Evolutionary conservation across 2,888 invertebrate genomes (phyloP).

Genomic region (Brenthis ino): DNA sequence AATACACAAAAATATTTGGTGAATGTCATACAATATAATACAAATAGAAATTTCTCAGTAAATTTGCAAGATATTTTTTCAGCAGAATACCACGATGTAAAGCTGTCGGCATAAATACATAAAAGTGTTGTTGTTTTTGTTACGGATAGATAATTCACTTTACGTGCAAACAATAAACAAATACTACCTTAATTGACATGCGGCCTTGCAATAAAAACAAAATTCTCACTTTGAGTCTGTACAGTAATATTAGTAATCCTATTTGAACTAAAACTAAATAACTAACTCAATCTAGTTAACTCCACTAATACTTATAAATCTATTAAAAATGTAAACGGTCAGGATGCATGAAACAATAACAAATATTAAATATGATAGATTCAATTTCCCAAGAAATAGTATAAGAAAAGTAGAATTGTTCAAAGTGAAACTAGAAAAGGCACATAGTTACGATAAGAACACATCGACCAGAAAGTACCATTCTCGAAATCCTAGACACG

Average conservation of each 20-base stretch:
- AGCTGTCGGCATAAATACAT: constrained; percentile 10
- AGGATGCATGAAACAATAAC: constrained; percentile 63
- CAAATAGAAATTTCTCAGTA: constrained; percentile 1
- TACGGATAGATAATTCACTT: constrained; percentile 45
- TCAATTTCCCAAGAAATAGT: constrained; percentile 55
- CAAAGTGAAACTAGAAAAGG: constrained; percentile 70
- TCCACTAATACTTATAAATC: constrained; percentile 54
- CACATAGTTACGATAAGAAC: constrained; percentile 75
- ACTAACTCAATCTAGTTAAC: constrained; percentile 53
- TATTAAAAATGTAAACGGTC: constrained; percentile 57
- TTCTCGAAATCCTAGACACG: constrained; percentile 75
- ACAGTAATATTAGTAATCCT: constrained; percentile 66
- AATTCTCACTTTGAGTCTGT: constrained; percentile 53
- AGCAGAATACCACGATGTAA: constrained; percentile 12
- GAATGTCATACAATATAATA: constrained; percentile 20
- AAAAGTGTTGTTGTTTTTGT: constrained; percentile 22
- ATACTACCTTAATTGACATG: constrained; percentile 67
- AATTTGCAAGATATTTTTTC: neutral
- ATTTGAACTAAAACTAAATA: constrained; percentile 55
- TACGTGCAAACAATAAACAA: constrained; percentile 68
- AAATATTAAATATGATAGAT: constrained; percentile 46
- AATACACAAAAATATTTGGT: constrained; percentile 1
- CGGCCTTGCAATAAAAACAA: constrained; percentile 62
- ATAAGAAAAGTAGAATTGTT: constrained; percentile 65
- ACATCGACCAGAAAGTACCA: constrained; percentile 75